phyloP scores from a whole-genome alignment of 2,797 vertebrate species.

The Enteromius mattozi region DNA sequence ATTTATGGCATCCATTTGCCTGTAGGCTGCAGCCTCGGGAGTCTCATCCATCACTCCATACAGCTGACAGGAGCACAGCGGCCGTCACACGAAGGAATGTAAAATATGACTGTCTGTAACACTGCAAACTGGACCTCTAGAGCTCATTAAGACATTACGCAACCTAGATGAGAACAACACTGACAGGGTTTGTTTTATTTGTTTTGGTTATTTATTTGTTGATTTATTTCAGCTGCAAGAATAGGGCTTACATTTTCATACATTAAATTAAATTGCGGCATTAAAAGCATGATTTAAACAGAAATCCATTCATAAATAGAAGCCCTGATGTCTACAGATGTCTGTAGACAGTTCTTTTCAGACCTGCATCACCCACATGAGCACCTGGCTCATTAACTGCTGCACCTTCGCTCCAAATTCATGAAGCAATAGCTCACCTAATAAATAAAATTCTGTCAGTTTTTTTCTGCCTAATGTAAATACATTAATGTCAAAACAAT shows the following conservation, averaged over 20 bases:
- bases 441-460: background rate
- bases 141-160: slow-evolving; percentile 20
- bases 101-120: slow-evolving; percentile 34
- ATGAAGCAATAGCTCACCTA: background rate
- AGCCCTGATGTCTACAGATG: background rate
- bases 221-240: background rate
- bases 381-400: background rate
- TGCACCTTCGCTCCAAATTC: background rate
- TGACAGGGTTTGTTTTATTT: too few species aligned
- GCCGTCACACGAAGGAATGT: background rate
- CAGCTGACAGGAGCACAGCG: slow-evolving; percentile 16
- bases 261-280: background rate
- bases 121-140: background rate
- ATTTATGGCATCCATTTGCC: slow-evolving; percentile 56
- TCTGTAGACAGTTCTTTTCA: background rate
- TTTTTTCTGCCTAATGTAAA: background rate
- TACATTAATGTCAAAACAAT: background rate
- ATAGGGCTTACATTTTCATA: background rate
- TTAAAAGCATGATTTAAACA: background rate
- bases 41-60: slow-evolving; percentile 55
- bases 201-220: background rate
- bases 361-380: background rate
- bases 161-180: slow-evolving; percentile 7
- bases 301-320: background rate
- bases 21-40: slow-evolving; percentile 11